Conservation (phyloP, 2,113 vertebrate genomes). For the Poecilia latipinna region DNA sequence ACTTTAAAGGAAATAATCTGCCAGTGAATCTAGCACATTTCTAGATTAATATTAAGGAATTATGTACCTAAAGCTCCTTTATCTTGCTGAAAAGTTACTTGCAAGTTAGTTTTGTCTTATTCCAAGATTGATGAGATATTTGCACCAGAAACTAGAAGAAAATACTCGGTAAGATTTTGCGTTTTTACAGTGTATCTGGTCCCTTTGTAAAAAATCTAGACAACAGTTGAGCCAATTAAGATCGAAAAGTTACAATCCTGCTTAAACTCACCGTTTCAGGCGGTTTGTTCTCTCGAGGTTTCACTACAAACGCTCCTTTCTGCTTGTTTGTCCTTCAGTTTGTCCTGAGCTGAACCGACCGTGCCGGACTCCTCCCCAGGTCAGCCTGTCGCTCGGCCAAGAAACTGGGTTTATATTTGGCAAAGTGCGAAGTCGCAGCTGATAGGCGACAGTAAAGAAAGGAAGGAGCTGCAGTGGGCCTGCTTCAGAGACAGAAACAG, state of each 20-base stretch:
- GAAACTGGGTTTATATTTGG: conserved; percentile 81
- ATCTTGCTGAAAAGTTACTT: no score
- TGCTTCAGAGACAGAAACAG: background rate
- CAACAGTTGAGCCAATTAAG: background rate
- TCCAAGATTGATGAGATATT: no score
- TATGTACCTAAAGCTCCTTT: no score
- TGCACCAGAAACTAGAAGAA: no score
- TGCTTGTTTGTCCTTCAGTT: conserved; percentile 79
- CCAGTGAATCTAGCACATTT: no score
- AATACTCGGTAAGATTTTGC: no score
- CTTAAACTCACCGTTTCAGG: conserved; percentile 53
- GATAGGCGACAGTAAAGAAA: conserved; percentile 21
- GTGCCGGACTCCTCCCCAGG: conserved; percentile 69
- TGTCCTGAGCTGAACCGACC: conserved; percentile 65
- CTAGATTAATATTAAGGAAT: no score
- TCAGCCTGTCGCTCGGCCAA: conserved; percentile 66
- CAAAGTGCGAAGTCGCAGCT: conserved; percentile 37
- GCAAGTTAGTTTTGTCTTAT: no score
- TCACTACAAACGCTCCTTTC: conserved; percentile 27
- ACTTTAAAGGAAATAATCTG: no score
- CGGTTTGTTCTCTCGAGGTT: conserved; percentile 1
- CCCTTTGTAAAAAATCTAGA: background rate
- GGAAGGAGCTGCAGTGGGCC: conserved; percentile 1
- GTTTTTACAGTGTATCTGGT: no score
- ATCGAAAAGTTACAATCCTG: background rate